Evolutionary conservation across 2,113 vertebrate species (phyloP).

Genomic region (Periophthalmodon schlosseri): DNA sequence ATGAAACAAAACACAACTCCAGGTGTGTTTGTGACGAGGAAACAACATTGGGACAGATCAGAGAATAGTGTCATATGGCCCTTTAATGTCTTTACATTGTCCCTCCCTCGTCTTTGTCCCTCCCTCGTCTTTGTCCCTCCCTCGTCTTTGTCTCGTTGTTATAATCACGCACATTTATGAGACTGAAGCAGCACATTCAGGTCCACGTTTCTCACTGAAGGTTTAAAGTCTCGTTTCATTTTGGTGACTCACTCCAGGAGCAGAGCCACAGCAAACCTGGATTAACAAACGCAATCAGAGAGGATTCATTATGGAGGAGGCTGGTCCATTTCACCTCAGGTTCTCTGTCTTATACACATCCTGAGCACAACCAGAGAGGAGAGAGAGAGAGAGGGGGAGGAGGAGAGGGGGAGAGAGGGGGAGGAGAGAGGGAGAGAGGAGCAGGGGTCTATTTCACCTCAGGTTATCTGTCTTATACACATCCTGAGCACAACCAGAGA

Average conservation of each 20-base stretch:
- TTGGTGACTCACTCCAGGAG: constrained; percentile 32
- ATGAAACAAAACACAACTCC: too few relatives aligned
- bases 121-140: too few relatives aligned
- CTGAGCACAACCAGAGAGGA: constrained; percentile 22
- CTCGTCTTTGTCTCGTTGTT: too few relatives aligned
- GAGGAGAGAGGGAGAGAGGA: constrained; percentile 18
- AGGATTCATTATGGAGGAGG: constrained; percentile 74
- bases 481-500: constrained; percentile 14
- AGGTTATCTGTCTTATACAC: constrained; percentile 32
- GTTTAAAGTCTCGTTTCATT: constrained; percentile 19
- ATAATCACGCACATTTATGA: not conserved
- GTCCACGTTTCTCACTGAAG: constrained; percentile 17
- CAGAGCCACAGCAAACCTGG: constrained; percentile 56
- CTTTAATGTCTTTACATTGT: too few relatives aligned
- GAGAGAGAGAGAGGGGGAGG: constrained; percentile 16
- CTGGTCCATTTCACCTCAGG: constrained; percentile 50
- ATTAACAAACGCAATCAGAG: constrained; percentile 73
- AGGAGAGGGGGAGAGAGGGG: constrained; percentile 25
- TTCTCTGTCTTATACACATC: constrained; percentile 32
- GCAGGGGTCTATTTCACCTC: constrained; percentile 53
- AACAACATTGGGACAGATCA: too few relatives aligned
- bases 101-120: too few relatives aligned
- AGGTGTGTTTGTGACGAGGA: too few relatives aligned
- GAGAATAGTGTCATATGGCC: too few relatives aligned
- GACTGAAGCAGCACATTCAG: not conserved